A percentile compares a stretch with the other conserved stretches of the same genome.
These are phyloP conservation scores for Aricia agestis DNA, from an alignment of 1,140 invertebrate species.

Conservation along the genomic window DNA sequence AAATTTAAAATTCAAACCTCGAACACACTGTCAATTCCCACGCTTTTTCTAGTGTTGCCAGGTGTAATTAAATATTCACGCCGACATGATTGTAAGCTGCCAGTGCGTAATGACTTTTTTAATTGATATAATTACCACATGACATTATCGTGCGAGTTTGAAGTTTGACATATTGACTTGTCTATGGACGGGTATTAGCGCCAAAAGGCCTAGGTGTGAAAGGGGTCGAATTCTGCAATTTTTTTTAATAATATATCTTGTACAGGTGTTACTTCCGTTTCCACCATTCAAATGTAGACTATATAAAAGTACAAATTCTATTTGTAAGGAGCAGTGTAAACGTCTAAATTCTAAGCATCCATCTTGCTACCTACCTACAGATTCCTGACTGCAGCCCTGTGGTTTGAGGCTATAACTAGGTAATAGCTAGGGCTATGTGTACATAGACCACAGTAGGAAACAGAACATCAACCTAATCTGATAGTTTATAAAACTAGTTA, in stretches of 20 bases:
- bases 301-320: not conserved
- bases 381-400: not conserved
- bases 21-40: slow-evolving; percentile 28
- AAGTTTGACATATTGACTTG: slow-evolving; percentile 27
- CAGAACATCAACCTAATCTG: not conserved
- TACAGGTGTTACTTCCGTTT: not conserved
- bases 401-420: not conserved
- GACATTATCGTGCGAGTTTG: slow-evolving; percentile 27
- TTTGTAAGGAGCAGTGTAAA: not conserved
- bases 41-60: slow-evolving; percentile 32
- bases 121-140: slow-evolving; percentile 42
- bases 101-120: slow-evolving; percentile 47
- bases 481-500: not conserved
- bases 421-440: not conserved
- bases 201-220: slow-evolving; percentile 2
- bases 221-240: not conserved
- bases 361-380: not conserved
- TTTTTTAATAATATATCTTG: not conserved
- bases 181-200: not conserved
- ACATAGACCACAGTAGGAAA: not conserved
- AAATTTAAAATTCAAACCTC: slow-evolving; percentile 17
- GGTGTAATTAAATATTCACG: slow-evolving; percentile 41
- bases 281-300: no score
- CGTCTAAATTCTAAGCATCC: not conserved
- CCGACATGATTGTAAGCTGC: slow-evolving; percentile 37